Conservation (phyloP, 2,113 vertebrate species). For the Balaeniceps rex region DNA sequence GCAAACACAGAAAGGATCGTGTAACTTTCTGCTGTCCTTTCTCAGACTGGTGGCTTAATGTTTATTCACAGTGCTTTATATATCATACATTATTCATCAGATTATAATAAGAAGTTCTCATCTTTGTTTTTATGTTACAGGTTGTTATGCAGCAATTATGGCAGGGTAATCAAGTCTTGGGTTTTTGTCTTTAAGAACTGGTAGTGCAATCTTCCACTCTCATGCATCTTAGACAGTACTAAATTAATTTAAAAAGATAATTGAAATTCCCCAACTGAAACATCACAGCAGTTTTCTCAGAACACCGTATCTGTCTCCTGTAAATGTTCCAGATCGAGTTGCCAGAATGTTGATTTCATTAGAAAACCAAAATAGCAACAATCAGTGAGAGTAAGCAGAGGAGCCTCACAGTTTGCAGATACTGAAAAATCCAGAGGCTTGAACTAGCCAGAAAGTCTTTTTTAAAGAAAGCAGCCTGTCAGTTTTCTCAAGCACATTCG, state of each 20-base stretch:
- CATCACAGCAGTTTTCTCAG: slow-evolving; percentile 20
- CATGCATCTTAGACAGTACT: not conserved
- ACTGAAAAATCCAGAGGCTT: not conserved
- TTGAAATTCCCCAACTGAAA: slow-evolving; percentile 22
- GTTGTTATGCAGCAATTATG: not conserved
- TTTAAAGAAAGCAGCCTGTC: not conserved
- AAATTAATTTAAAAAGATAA: slow-evolving; percentile 16
- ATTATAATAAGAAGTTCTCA: not conserved
- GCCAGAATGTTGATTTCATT: slow-evolving; percentile 53
- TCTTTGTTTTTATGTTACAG: not conserved
- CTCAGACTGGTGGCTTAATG: not conserved
- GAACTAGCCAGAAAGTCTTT: not conserved
- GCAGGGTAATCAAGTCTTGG: not conserved
- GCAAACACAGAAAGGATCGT: not conserved
- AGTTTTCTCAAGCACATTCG: not conserved
- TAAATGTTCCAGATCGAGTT: not conserved
- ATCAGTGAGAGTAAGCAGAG: not conserved
- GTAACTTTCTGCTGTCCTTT: not conserved
- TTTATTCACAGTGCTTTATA: not conserved
- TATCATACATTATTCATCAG: not conserved
- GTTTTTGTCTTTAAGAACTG: not conserved
- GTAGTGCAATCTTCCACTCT: not conserved
- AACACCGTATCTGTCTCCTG: not conserved
- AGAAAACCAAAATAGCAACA: slow-evolving; percentile 20
- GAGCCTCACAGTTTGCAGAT: not conserved